Evolutionary conservation across 2,797 vertebrate genomes (phyloP), one percentile per base, ranked within the genome.

Genomic region (Pagetopsis macropterus): DNA sequence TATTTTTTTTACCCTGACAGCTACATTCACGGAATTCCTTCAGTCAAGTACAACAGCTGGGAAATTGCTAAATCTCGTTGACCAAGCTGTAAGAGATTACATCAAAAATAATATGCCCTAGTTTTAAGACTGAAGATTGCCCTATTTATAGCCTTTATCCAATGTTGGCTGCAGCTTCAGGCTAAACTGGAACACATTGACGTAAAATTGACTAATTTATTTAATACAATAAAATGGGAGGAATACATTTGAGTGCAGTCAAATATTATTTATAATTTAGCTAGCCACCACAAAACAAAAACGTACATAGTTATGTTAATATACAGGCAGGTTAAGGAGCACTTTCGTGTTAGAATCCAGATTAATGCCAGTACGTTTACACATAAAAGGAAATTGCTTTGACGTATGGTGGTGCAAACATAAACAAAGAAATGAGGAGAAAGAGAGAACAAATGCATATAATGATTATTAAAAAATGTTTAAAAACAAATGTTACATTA

Each of bases 21-120:
- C 80, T 37, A 86, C 81, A 90, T 90, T 89, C 87, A 61, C 49
- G 1, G 27, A 76, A 92, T 92, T 88, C 92, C 89, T 90, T 19
- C 66, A 60, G 85, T 61, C 81, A 74, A 79, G 12, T 66, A 72
- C 71, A 89, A 72, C 93, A 93, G 91, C 90, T 91, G 91, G 77
- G 86, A 70, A 83, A 88, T 79, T 77, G 48, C 78, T 81, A 90
- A 89, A 79, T 86, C 82, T 80, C 78, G 72, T 86, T 67, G 62
- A 52, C 58, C 64, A 54, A 77, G 65, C 78, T 78, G 77, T 70
- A 81, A 84, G 83, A 69, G 49, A 43, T 33, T 81, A 69, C 33
- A 63, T 68, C 37, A 74, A 87, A 83, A 83, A 85, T 76, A 82
- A 87, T 52, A 86, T 70, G 84, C 41, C 81, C 82, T 58, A 77